phyloP scores from a whole-genome alignment of 2,888 invertebrate species.

The Drosophila ochracea region DNA sequence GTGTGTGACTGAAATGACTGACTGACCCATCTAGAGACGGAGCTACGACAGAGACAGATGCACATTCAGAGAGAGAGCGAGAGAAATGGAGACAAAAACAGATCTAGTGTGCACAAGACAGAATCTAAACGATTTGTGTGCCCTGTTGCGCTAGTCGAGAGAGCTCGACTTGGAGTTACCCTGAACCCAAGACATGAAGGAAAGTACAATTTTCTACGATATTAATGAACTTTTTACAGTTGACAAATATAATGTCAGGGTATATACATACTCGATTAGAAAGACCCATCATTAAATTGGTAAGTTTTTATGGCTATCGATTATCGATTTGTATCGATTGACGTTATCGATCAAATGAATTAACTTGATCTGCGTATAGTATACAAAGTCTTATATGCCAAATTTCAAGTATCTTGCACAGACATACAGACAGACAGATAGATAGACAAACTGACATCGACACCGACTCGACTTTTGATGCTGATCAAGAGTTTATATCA shows the following conservation, averaged over 20 bases:
- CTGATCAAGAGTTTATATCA: background rate
- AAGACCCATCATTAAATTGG: background rate
- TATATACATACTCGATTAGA: background rate
- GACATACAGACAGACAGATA: background rate
- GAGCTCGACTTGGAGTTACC: background rate
- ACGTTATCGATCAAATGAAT: background rate
- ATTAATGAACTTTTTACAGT: background rate
- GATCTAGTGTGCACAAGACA: background rate
- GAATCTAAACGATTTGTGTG: background rate
- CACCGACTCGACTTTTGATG: background rate
- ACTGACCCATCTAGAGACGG: conserved; percentile 23
- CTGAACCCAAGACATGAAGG: background rate
- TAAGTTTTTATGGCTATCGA: background rate
- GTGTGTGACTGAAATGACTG: conserved; percentile 37
- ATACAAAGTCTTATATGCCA: background rate
- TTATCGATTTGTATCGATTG: background rate
- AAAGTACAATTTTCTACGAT: background rate
- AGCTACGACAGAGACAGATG: conserved; percentile 1
- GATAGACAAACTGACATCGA: background rate
- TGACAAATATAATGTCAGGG: background rate
- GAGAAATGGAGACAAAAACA: background rate
- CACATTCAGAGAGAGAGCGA: background rate
- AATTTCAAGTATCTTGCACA: background rate
- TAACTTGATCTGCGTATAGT: background rate
- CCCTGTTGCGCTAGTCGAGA: background rate